Evolutionary conservation across 1,140 invertebrate genomes (phyloP), one percentile per base, ranked within the genome.

Genomic region (Episyrphus balteatus): DNA sequence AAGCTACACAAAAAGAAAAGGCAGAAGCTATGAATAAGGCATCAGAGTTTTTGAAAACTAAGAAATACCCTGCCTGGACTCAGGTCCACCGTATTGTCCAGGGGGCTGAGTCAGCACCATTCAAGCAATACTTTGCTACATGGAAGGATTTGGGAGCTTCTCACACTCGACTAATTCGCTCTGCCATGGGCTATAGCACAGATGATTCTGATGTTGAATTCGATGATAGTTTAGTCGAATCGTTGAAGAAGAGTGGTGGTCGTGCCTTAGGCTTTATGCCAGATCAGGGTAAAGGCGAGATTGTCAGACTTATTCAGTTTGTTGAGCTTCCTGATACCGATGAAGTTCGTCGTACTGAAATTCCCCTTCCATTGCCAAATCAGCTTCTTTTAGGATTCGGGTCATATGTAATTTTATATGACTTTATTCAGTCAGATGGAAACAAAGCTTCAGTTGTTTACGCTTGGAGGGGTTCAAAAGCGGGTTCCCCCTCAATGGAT

Each of bases 11-110:
- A 43, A 77, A 83, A 59, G 89, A 92, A 70, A 88, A 87, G 57
- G 63, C 76, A 12, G 78, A 86, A 60, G 79, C 86, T 0, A 83
- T 91, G 80, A 72, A 77, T 38, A 82, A 80, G 56, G 89, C 86
- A 3, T 76, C 87, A 48, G 74, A 80, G 45, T 86, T 83, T 59
- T 59, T 89, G 49, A 69, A 72, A 21, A 68, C 75, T 5, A 82
- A 86, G 52, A 84, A 83, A 32, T 86, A 88, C 63, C 84, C 87
- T 0, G 71, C 78, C 15, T 89, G 86, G 86, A 88, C 84, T 0
- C 61, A 66, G 36, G 82, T 88, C 12, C 73, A 80, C 55, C 72
- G 81, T 56, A 74, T 88, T 15, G 78, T 85, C 3, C 81, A 88
- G 56, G 76, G 76, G 37, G 82, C 79, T 2, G 86, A 89, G 63